A percentile compares a stretch with the other conserved stretches of the same genome.
These are phyloP conservation scores for Thamnophis sirtalis DNA, from an alignment of 2,113 vertebrate genomes.

Conservation along the genomic window DNA sequence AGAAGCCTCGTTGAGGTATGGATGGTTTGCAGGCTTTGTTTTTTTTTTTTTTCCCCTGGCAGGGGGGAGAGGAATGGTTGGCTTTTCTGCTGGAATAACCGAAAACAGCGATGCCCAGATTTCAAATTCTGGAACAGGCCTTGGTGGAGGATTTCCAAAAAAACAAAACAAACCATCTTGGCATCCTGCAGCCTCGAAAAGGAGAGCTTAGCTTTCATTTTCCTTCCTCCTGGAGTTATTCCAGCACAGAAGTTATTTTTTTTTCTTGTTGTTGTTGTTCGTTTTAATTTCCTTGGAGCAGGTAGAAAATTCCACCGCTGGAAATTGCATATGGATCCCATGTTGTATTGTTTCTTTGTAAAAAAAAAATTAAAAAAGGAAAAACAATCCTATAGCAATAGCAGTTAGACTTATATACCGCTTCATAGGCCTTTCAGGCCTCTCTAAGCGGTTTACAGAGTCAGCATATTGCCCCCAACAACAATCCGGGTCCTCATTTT, in stretches of 20 bases:
- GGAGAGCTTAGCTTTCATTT: not conserved
- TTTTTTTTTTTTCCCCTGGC: not conserved
- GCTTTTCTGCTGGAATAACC: not conserved
- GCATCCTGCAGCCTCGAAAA: not conserved
- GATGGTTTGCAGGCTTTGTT: not conserved
- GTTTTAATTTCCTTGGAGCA: not conserved
- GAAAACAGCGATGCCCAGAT: not conserved
- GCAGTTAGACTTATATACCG: too few relatives aligned
- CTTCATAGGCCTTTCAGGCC: too few relatives aligned
- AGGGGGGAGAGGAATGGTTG: not conserved
- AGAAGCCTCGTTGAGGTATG: not conserved
- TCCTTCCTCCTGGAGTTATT: not conserved
- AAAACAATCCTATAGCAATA: not conserved
- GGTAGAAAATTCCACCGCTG: not conserved
- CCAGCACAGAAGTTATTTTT: too few relatives aligned
- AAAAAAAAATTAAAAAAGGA: not conserved
- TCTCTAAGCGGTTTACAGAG: too few relatives aligned
- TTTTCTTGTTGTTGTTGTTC: too few relatives aligned
- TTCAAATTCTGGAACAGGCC: not conserved
- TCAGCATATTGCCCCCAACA: too few relatives aligned
- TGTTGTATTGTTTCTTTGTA: not conserved
- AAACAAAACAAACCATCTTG: too few relatives aligned
- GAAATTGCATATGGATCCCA: not conserved
- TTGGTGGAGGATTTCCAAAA: not conserved
- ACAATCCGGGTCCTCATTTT: too few relatives aligned